A percentile compares a stretch with the other conserved stretches of the same genome.
phyloP scores from a whole-genome alignment of 2,113 vertebrate genomes.

The Stigmatopora argus region DNA sequence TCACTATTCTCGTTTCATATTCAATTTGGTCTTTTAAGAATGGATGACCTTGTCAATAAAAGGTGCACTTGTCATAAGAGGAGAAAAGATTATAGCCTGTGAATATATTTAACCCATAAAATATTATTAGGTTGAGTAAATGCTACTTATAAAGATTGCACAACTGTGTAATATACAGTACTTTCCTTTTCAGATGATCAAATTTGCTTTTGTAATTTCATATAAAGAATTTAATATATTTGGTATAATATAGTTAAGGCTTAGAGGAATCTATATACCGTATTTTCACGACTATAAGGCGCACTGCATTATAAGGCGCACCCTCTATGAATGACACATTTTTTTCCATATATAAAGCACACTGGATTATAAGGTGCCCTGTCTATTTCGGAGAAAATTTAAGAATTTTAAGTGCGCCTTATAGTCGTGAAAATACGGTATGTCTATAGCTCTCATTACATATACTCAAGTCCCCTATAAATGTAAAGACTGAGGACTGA shows the following conservation, averaged over 20 bases:
- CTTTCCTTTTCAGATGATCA: constrained; percentile 12
- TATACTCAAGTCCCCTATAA: too few species aligned
- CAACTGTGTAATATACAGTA: constrained; percentile 26
- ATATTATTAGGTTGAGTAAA: background rate
- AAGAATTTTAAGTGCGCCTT: too few species aligned
- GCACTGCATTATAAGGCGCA: too few species aligned
- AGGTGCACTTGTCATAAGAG: background rate
- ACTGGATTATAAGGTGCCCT: too few species aligned
- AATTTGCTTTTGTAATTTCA: constrained; percentile 2
- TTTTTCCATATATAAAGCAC: too few species aligned
- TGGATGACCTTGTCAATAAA: constrained; percentile 54
- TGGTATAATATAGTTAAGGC: background rate
- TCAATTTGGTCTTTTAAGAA: constrained; percentile 52
- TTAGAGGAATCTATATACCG: background rate
- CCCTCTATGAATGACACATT: too few species aligned
- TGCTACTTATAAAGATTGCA: background rate
- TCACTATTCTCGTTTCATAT: constrained; percentile 58
- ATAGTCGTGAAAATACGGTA: too few species aligned
- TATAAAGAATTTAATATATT: constrained; percentile 1
- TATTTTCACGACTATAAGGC: too few species aligned
- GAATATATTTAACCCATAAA: background rate
- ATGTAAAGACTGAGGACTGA: too few species aligned
- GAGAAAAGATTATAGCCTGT: background rate
- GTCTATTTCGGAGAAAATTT: too few species aligned
- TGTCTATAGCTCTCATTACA: too few species aligned